These are phyloP conservation scores for Gallinago nigripennis DNA, from an alignment of 2,797 vertebrate species.

Conservation along the genomic window DNA sequence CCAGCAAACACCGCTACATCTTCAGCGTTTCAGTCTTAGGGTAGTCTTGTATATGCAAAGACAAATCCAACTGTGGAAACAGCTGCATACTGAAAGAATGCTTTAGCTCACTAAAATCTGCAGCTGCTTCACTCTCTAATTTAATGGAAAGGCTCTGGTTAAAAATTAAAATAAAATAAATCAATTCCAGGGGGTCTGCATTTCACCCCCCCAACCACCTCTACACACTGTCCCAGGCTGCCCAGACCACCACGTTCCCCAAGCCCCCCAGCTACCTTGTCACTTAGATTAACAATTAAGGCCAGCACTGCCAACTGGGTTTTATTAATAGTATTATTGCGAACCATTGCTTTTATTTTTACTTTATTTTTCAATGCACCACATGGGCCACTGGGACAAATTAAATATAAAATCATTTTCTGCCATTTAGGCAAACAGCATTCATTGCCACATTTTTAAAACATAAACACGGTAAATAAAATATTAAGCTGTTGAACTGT, in stretches of 20 bases:
- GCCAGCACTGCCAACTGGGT: background rate
- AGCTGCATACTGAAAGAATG: background rate
- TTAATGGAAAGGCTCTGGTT: background rate
- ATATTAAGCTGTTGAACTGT: conserved; percentile 42
- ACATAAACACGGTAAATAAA: conserved; percentile 67
- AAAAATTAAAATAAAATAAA: background rate
- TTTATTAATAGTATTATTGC: background rate
- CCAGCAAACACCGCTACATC: background rate
- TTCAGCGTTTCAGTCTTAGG: background rate
- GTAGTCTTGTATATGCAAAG: background rate
- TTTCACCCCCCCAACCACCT: background rate
- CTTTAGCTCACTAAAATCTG: background rate
- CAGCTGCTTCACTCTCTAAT: background rate
- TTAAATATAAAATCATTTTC: conserved; percentile 58
- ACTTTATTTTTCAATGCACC: background rate
- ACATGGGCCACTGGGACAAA: conserved; percentile 15
- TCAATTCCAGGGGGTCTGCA: background rate
- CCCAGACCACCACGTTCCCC: accelerated
- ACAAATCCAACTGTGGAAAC: background rate
- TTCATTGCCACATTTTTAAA: conserved; percentile 38
- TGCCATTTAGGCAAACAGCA: conserved; percentile 55
- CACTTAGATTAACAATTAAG: background rate
- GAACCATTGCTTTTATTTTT: background rate
- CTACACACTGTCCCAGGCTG: background rate
- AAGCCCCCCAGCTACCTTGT: background rate